These are phyloP conservation scores for Neosilurus hyrtlii DNA, from an alignment of 2,797 vertebrate species.

Conservation along the genomic window DNA sequence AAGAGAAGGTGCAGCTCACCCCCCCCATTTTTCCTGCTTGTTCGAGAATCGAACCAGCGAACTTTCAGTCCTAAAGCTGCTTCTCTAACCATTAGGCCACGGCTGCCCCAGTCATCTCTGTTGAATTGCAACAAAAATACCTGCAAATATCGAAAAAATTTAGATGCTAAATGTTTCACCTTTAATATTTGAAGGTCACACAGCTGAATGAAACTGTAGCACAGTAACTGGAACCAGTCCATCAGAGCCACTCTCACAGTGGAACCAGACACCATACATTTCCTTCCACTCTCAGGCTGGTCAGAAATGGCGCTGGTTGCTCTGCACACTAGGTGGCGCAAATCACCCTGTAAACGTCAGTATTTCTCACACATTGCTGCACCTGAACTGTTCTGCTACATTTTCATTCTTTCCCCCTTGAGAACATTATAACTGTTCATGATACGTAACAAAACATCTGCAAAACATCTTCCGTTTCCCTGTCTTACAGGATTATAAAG, in stretches of 20 bases:
- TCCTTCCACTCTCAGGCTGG: background rate
- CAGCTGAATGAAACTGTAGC: background rate
- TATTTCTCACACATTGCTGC: background rate
- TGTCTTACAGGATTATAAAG: background rate
- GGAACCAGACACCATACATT: background rate
- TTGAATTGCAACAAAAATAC: background rate
- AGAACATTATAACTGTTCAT: background rate
- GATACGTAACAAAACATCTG: background rate
- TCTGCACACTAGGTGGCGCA: constrained; percentile 19
- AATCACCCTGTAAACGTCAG: background rate
- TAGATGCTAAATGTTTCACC: background rate
- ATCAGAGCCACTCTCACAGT: background rate
- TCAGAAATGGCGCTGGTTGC: background rate
- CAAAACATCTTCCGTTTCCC: background rate
- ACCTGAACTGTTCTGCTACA: background rate
- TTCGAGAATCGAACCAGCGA: too few relatives aligned
- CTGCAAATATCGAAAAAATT: background rate
- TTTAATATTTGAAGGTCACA: background rate
- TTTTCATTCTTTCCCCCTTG: background rate
- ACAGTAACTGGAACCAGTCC: background rate
- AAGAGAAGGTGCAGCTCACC: too few relatives aligned
- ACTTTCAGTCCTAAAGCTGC: too few relatives aligned
- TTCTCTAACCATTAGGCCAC: too few relatives aligned
- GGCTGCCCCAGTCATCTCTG: background rate
- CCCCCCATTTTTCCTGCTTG: too few relatives aligned